Percentiles rank a stretch among this genome's conserved stretches.
These are phyloP conservation scores for Leptopilina syphax DNA, from an alignment of 2,888 invertebrate species.

Conservation along the genomic window DNA sequence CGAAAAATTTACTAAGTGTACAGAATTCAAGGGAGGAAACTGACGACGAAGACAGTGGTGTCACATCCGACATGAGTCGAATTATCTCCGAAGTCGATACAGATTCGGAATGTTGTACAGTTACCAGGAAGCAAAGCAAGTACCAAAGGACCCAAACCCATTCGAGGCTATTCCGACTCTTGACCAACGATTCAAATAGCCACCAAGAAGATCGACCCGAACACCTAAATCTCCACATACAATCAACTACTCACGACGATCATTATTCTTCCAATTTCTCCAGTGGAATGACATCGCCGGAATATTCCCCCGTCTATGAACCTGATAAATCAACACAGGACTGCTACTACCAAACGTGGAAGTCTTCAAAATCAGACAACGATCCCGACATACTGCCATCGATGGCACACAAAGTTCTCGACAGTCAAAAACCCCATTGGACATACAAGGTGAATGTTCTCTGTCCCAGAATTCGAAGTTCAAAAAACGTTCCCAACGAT, in stretches of 20 bases:
- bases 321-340: constrained; percentile 54
- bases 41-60: constrained; percentile 85
- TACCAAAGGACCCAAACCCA: constrained; percentile 86
- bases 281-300: constrained; percentile 75
- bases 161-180: constrained; percentile 83
- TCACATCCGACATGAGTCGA: constrained; percentile 84
- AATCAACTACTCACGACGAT: constrained; percentile 62
- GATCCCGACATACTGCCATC: constrained; percentile 79
- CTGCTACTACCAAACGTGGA: constrained; percentile 68
- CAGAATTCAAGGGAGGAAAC: constrained; percentile 70
- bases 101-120: constrained; percentile 81
- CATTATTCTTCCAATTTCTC: constrained; percentile 72
- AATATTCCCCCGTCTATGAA: constrained; percentile 80
- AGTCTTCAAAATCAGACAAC: constrained; percentile 52
- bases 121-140: constrained; percentile 79
- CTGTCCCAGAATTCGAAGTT: constrained; percentile 82
- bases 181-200: constrained; percentile 79
- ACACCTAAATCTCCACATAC: constrained; percentile 62
- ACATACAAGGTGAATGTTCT: constrained; percentile 79
- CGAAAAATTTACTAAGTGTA: constrained; percentile 58
- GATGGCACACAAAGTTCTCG: constrained; percentile 79
- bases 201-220: constrained; percentile 50
- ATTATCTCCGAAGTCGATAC: constrained; percentile 83
- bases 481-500: constrained; percentile 77
- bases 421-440: constrained; percentile 69